Conservation (phyloP, 2,797 vertebrate genomes). For the Bradypodion ventrale region DNA sequence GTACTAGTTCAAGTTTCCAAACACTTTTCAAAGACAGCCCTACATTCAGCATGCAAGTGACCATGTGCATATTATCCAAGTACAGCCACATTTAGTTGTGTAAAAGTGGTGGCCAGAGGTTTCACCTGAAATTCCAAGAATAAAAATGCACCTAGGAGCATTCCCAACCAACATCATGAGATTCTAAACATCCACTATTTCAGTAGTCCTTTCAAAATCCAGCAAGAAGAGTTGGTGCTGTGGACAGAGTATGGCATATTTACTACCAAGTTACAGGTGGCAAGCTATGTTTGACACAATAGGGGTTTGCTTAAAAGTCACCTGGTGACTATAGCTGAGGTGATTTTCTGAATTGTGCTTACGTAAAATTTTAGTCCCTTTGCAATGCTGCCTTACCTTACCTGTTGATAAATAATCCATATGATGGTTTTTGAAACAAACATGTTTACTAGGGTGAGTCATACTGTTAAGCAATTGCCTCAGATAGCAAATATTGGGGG, state of each 20-base stretch:
- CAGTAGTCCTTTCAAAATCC: neutral
- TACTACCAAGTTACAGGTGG: neutral
- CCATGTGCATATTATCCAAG: neutral
- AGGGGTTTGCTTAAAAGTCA: neutral
- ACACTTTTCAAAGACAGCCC: neutral
- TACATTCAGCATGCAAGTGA: neutral
- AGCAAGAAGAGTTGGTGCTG: neutral
- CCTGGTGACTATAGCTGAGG: neutral
- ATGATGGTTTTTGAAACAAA: neutral
- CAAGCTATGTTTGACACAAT: neutral
- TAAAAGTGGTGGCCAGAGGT: neutral
- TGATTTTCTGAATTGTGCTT: neutral
- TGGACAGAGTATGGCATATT: neutral
- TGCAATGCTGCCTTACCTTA: neutral
- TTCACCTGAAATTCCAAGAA: neutral
- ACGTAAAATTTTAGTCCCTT: neutral
- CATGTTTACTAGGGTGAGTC: neutral
- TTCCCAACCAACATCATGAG: neutral
- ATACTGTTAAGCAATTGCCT: neutral
- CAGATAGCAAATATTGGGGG: neutral
- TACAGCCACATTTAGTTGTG: neutral
- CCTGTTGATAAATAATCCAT: neutral
- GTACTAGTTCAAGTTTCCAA: neutral
- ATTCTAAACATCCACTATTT: neutral
- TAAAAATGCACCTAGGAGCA: neutral